Evolutionary conservation across 2,888 invertebrate species (phyloP).

Genomic region (Morpho helenor): DNA sequence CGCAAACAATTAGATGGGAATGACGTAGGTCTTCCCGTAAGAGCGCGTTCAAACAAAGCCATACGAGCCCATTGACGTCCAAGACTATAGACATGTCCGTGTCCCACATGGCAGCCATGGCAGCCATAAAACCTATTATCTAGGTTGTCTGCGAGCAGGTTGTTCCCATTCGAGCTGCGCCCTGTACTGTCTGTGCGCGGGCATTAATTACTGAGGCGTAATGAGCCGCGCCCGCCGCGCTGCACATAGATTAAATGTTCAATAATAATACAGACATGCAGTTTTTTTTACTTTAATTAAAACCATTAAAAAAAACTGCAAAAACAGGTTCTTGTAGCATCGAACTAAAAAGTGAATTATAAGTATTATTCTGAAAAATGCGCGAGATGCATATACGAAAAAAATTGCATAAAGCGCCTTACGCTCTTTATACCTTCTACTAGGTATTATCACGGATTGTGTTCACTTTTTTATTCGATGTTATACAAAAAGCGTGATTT

Average conservation of each 20-base stretch:
- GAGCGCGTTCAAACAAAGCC: neutral
- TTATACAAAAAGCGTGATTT: too few relatives aligned
- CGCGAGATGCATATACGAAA: too few relatives aligned
- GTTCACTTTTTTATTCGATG: too few relatives aligned
- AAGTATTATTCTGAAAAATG: too few relatives aligned
- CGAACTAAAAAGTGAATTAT: too few relatives aligned
- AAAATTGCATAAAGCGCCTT: too few relatives aligned
- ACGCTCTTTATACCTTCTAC: too few relatives aligned
- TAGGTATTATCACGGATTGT: too few relatives aligned
- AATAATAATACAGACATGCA: neutral
- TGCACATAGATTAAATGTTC: slow-evolving; percentile 34
- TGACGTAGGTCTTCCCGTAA: neutral
- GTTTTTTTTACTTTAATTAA: too few relatives aligned
- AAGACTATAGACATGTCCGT: neutral
- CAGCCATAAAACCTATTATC: slow-evolving; percentile 14
- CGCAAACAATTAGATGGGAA: too few relatives aligned
- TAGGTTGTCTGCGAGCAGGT: slow-evolving; percentile 26
- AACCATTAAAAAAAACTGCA: too few relatives aligned
- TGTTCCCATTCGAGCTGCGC: slow-evolving; percentile 23
- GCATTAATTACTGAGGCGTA: slow-evolving; percentile 60
- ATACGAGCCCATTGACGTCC: slow-evolving; percentile 2
- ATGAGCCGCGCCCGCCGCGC: slow-evolving; percentile 47
- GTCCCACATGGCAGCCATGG: neutral
- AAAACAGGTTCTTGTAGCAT: too few relatives aligned
- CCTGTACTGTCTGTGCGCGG: slow-evolving; percentile 44